Evolutionary conservation across 2,888 invertebrate genomes (phyloP).

Genomic region (Orgyia antiqua): DNA sequence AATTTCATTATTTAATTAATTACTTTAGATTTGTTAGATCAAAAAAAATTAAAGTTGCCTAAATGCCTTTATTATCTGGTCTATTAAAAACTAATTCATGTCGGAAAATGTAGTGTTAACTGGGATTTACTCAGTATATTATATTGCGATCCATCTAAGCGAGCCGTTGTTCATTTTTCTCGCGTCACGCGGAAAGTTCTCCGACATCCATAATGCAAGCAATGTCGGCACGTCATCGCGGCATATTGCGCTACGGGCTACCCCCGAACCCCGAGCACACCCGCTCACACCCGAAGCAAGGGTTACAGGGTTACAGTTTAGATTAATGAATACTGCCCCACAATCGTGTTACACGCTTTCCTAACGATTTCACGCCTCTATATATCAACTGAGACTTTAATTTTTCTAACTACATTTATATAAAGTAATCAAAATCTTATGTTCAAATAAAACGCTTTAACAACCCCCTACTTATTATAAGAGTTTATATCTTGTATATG

Average conservation of each 20-base stretch:
- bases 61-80: too few relatives aligned
- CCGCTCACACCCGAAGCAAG: constrained; percentile 33
- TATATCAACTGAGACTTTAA: constrained; percentile 25
- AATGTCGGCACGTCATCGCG: constrained; percentile 72
- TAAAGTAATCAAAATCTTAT: too few relatives aligned
- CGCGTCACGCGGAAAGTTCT: constrained; percentile 68
- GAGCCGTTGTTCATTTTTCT: constrained; percentile 72
- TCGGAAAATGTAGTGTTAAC: too few relatives aligned
- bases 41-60: too few relatives aligned
- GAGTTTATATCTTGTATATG: constrained; percentile 24
- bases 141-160: constrained; percentile 60
- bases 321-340: constrained; percentile 52
- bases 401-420: constrained; percentile 1
- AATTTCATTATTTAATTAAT: too few relatives aligned
- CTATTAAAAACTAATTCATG: too few relatives aligned
- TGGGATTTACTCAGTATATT: constrained; percentile 43
- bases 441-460: not conserved
- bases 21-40: too few relatives aligned
- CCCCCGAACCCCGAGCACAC: constrained; percentile 15
- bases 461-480: too few relatives aligned
- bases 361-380: constrained; percentile 28
- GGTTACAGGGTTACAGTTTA: constrained; percentile 49
- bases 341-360: constrained; percentile 25
- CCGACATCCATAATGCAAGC: constrained; percentile 72
- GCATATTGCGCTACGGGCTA: constrained; percentile 51